Evolutionary conservation across 2,888 invertebrate genomes (phyloP), one percentile per base, ranked within the genome.

Genomic region (Macrophya alboannulata): DNA sequence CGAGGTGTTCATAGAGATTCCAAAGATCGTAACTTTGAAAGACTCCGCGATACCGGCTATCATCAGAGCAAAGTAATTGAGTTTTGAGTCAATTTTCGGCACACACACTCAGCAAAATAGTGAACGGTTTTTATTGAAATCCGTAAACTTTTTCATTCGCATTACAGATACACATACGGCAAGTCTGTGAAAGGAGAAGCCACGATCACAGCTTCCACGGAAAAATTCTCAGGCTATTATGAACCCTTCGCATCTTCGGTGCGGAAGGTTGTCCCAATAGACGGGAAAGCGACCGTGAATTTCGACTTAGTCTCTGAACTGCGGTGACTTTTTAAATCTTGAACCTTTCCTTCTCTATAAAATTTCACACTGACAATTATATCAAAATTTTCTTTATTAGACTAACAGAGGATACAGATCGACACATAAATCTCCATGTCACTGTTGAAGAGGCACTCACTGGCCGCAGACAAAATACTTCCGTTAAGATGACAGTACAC

Each of bases 381-480:
- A 9, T 48, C 25, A 6, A n/a, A n/a, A 79, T 79, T 55, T 59
- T 37, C n/a, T 8, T 0, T 1, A n/a, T 55, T 48, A 97, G 97
- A 90, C 94, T 99, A 85, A 96, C 95, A 51, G 97, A 97, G 90
- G 98, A 98, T 97, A 96, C 89, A 96, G n/a, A 97, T 90, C 95
- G 98, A 89, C 96, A 97, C 40, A 96, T 99, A 74, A 96, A 97
- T 51, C 95, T 99, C 77, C 97, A 98, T 91, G 99, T 98, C 0
- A 96, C 97, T 9, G 96, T 99, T 2, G 98, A 98, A 93, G 99
- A 99, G 94, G 96, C 96, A 84, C 95, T 98, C 88, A 99, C 99
- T 2, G 96, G 97, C 21, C 95, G 98, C 83, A 96, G 97, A 89
- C 97, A 98, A 92, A 98, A 98, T 92, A 96, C 96, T 21, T 95